Evolutionary conservation across 2,888 invertebrate species (phyloP).

Genomic region (Drosophila histrio): DNA sequence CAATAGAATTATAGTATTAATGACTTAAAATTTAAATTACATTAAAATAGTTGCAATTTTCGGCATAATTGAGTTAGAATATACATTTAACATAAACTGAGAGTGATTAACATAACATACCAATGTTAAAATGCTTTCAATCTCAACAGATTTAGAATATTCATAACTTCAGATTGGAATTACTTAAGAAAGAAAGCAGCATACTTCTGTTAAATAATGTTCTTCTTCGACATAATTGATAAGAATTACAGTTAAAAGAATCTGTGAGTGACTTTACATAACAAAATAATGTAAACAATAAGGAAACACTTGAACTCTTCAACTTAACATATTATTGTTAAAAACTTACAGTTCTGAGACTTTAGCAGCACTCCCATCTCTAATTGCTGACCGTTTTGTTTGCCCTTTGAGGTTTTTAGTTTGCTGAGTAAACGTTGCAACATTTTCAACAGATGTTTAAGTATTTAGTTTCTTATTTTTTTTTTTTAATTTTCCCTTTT

Average conservation of each 20-base stretch:
- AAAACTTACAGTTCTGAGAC: constrained; percentile 37
- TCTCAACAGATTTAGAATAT: too few species aligned
- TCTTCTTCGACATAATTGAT: too few species aligned
- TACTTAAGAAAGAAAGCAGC: too few species aligned
- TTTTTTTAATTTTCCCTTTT: constrained; percentile 7
- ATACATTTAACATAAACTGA: too few species aligned
- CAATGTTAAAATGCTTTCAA: background rate
- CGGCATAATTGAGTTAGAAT: too few species aligned
- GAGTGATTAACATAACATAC: too few species aligned
- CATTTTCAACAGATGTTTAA: constrained; percentile 35
- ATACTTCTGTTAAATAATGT: too few species aligned
- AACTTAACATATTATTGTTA: constrained; percentile 6
- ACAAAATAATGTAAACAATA: background rate
- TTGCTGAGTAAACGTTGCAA: constrained; percentile 43
- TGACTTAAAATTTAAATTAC: too few species aligned
- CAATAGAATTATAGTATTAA: too few species aligned
- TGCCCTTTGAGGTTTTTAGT: constrained; percentile 20
- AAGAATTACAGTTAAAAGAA: too few species aligned
- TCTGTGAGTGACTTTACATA: background rate
- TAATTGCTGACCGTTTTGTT: constrained; percentile 1
- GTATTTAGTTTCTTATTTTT: background rate
- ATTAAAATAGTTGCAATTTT: too few species aligned
- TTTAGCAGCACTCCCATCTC: constrained; percentile 33
- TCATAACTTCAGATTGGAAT: too few species aligned
- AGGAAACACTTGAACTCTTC: background rate